Conservation (phyloP, 2,888 invertebrate genomes). For the Acanthosepion pharaonis region DNA sequence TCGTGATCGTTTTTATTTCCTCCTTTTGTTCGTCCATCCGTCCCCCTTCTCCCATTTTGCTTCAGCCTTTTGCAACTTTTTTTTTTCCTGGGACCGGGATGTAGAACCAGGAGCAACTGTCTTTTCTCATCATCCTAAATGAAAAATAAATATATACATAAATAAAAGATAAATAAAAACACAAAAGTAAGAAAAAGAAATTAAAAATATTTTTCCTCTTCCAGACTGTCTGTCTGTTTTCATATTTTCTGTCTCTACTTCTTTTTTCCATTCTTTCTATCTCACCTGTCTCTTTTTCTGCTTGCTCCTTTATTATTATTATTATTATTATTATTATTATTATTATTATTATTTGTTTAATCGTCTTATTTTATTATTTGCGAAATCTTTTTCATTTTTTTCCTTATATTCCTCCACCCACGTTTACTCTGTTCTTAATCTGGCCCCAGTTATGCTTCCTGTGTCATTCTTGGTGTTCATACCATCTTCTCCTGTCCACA, state of each 20-base stretch:
- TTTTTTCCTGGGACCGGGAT: background rate
- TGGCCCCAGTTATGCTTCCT: no score
- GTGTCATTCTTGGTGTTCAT: no score
- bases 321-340: no score
- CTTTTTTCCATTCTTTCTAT: background rate
- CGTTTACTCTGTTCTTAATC: no score
- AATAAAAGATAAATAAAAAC: background rate
- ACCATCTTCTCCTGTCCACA: no score
- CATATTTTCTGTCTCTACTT: background rate
- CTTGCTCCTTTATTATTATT: no score
- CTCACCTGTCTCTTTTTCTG: background rate
- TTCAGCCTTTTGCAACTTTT: no score
- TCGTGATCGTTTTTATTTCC: background rate
- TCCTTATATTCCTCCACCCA: no score
- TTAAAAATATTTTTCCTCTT: background rate
- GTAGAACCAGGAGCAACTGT: background rate
- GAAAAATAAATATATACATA: background rate
- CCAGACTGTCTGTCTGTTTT: background rate
- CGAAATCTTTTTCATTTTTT: no score
- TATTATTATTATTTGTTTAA: no score
- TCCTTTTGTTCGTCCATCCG: background rate
- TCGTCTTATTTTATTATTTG: no score
- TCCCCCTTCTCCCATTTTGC: background rate
- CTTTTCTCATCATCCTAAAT: constrained; percentile 4
- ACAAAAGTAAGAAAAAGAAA: background rate